phyloP scores from a whole-genome alignment of 2,113 vertebrate genomes.

The Myocastor coypus region DNA sequence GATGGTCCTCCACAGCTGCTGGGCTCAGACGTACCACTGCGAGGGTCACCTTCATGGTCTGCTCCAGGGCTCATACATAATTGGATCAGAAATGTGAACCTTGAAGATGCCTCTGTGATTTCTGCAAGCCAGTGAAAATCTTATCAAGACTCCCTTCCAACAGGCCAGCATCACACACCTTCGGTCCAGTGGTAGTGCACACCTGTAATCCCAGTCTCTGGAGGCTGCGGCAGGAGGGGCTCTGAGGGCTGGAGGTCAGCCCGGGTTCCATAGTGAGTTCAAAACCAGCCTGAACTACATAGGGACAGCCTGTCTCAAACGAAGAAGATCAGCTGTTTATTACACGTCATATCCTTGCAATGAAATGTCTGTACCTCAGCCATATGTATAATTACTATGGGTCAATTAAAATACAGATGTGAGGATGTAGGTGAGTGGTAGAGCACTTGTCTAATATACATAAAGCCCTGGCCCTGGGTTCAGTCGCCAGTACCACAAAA shows the following conservation, averaged over 20 bases:
- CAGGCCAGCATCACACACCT: neutral
- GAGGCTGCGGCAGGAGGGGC: neutral
- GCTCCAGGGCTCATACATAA: neutral
- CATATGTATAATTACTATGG: neutral
- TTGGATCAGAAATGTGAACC: conserved; percentile 48
- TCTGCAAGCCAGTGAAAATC: neutral
- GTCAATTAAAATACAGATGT: neutral
- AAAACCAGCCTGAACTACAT: neutral
- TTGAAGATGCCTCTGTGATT: conserved; percentile 1
- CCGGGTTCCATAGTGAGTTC: neutral
- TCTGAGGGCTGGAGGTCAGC: neutral
- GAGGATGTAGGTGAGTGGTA: neutral
- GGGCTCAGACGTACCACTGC: neutral
- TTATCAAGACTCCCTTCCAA: neutral
- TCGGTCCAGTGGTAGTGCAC: neutral
- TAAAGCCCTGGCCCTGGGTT: neutral
- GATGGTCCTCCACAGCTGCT: neutral
- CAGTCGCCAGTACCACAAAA: neutral
- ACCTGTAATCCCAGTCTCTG: neutral
- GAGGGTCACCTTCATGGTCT: neutral
- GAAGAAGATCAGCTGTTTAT: neutral
- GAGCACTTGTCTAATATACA: neutral
- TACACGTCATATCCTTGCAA: neutral
- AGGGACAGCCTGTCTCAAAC: neutral
- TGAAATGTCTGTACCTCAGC: neutral